phyloP scores from a whole-genome alignment of 2,888 invertebrate genomes.

The Troides helena region DNA sequence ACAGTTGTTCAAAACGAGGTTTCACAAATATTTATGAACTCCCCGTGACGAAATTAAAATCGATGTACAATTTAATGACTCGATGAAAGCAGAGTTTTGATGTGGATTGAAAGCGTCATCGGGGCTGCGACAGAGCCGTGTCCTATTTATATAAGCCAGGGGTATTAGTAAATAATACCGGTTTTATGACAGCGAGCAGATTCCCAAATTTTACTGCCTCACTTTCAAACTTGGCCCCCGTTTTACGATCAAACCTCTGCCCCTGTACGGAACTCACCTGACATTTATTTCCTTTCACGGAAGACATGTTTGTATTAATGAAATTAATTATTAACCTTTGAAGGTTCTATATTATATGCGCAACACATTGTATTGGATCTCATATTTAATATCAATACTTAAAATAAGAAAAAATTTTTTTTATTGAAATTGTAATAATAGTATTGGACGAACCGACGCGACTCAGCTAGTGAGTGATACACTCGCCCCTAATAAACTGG shows the following conservation, averaged over 20 bases:
- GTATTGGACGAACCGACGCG: no score
- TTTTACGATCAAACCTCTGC: conserved; percentile 38
- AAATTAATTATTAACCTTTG: not conserved
- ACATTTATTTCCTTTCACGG: conserved; percentile 2
- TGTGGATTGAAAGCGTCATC: conserved; percentile 14
- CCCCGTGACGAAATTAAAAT: not conserved
- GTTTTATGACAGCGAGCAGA: conserved; percentile 43
- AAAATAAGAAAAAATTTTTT: no score
- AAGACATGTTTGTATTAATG: not conserved
- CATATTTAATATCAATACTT: not conserved
- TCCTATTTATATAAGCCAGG: conserved; percentile 38
- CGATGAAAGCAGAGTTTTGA: not conserved
- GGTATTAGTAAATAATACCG: conserved; percentile 40
- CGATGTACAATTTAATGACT: not conserved
- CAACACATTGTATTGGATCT: no score
- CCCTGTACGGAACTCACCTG: conserved; percentile 28
- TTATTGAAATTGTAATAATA: no score
- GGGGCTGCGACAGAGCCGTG: conserved; percentile 26
- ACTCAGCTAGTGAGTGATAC: no score
- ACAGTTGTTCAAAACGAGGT: no score
- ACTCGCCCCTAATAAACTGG: no score
- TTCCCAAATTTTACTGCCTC: conserved; percentile 41
- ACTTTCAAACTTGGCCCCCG: conserved; percentile 37
- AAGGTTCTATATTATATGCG: no score
- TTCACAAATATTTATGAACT: not conserved